Evolutionary conservation across 2,113 vertebrate genomes (phyloP).

Genomic region (Antigone vipio): DNA sequence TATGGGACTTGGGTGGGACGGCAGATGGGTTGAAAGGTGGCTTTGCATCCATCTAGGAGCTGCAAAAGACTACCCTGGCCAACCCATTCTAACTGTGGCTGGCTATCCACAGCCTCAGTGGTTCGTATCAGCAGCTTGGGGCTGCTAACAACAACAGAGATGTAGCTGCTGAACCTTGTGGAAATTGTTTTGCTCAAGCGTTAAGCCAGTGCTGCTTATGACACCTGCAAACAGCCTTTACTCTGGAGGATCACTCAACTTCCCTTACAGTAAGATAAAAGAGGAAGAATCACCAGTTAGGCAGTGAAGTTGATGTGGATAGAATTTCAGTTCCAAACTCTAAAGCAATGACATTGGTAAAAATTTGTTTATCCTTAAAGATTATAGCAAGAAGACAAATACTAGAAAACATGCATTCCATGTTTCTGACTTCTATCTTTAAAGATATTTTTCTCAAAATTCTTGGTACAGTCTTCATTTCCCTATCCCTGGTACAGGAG

Average conservation of each 20-base stretch:
- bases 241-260: not conserved
- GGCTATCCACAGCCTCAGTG: not conserved
- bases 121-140: not conserved
- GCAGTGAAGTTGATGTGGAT: not conserved
- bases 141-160: not conserved
- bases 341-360: not conserved
- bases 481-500: not conserved
- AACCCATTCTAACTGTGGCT: not conserved
- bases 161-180: not conserved
- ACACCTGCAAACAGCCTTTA: not conserved
- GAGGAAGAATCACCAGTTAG: not conserved
- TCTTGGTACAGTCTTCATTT: not conserved
- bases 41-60: accelerated
- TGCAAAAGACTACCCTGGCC: not conserved
- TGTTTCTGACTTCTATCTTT: not conserved
- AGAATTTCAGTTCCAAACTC: not conserved
- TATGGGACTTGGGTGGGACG: not conserved
- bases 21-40: not conserved
- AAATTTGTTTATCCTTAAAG: not conserved
- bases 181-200: not conserved
- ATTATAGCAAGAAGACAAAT: not conserved
- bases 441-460: not conserved
- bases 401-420: not conserved
- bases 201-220: not conserved
- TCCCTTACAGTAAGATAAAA: not conserved